Base-by-base conservation (phyloP, 1,140 invertebrate genomes). In the Oedothorax gibbosus region DNA sequence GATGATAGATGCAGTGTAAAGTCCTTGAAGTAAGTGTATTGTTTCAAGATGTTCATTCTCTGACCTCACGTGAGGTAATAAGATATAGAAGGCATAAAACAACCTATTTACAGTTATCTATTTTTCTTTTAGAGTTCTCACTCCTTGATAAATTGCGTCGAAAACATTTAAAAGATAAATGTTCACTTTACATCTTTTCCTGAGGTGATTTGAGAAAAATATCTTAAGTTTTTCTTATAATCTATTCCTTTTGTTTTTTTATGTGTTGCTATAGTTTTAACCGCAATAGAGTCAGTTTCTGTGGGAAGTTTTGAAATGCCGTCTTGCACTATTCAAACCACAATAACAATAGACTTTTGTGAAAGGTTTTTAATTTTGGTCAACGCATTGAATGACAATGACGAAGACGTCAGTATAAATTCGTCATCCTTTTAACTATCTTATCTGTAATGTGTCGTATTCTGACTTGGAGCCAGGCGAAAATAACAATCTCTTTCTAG, bases 61-160 rank as follows among this genome's bases (percentile, higher is more conserved):
- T 62, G 35, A 81, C 56, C 79, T 81, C 66, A 81, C 79, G 79
- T 81, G 79, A 15, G 53, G 64, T 79, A 68, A 18, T 50, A 77
- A 64, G 75, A 77, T 77, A 77, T 15, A 62, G 60, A 50, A 60
- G 69, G 35, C 12, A 72, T 81, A 71, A 81, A 57, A 72, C 66
- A 81, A 81, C 79, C 79, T 57, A 60, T 81, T 81, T 72, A 60
- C 66, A 60, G 66, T 71, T 81, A 69, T 80, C 65, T 69, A 69
- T 35, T 75, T 50, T 75, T 79, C 72, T 62, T 68, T 81, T 72
- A 62, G 35, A 62, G 20, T 68, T 8, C 35, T 35, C 35, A 35
- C 35, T 35, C 20, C 21, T 79, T 68, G 77, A 79, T 79, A 79
- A 71, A 81, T 71, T 81, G 54, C 12, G 53, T 7, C 0, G 66